Conservation (phyloP, 2,113 vertebrate species). For the Dipodomys spectabilis region DNA sequence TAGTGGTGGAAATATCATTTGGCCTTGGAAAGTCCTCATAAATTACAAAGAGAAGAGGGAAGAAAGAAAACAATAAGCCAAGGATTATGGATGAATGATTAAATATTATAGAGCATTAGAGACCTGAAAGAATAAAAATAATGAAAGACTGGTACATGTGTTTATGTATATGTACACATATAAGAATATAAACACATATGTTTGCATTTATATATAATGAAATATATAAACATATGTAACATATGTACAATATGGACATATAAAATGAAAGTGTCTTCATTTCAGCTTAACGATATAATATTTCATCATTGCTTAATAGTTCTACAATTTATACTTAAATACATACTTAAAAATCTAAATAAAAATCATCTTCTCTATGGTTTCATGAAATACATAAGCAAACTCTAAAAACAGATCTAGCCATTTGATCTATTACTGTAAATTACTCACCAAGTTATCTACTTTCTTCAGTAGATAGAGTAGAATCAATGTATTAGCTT, state of each 20-base stretch:
- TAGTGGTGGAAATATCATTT: not conserved
- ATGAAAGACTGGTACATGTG: not conserved
- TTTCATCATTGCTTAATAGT: not conserved
- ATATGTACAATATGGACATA: too few relatives aligned
- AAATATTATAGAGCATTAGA: not conserved
- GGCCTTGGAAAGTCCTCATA: not conserved
- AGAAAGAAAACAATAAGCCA: not conserved
- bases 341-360: not conserved
- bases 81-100: not conserved
- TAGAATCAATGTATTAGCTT: constrained; percentile 35
- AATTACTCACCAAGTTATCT: not conserved
- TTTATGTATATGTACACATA: not conserved
- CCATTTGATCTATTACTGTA: not conserved
- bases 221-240: too few relatives aligned
- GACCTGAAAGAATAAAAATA: not conserved
- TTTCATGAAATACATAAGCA: constrained; percentile 4
- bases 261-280: not conserved
- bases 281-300: not conserved
- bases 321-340: not conserved
- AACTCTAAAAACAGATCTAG: constrained; percentile 1
- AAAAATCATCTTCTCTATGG: not conserved
- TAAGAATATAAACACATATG: too few relatives aligned
- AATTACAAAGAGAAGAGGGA: not conserved
- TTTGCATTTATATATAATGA: too few relatives aligned
- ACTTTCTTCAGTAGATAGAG: not conserved